Evolutionary conservation across 1,140 invertebrate genomes (phyloP).

Genomic region (Eulimnadia texana): DNA sequence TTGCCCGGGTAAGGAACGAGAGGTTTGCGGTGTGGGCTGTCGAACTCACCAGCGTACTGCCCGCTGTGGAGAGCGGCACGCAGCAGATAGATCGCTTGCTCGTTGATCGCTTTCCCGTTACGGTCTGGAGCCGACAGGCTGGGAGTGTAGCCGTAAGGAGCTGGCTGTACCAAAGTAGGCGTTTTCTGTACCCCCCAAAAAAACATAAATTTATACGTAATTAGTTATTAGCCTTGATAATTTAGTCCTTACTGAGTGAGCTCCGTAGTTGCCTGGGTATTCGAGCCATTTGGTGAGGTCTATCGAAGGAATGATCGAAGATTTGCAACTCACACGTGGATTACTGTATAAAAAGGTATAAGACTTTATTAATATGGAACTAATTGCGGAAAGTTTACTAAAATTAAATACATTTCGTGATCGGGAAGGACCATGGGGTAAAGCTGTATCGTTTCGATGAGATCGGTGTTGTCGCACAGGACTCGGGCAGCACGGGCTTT

Average conservation of each 20-base stretch:
- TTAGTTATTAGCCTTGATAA: neutral
- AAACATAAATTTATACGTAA: neutral
- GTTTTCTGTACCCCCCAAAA: neutral
- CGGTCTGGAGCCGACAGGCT: neutral
- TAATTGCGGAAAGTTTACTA: no score
- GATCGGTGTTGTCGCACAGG: constrained; percentile 89
- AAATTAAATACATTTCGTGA: constrained; percentile 57
- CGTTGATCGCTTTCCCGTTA: constrained; percentile 8
- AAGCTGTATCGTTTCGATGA: constrained; percentile 79
- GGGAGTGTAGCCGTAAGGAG: constrained; percentile 2
- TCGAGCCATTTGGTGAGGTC: constrained; percentile 80
- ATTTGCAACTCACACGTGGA: constrained; percentile 75
- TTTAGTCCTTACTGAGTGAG: neutral
- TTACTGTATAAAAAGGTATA: constrained; percentile 46
- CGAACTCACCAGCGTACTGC: constrained; percentile 5
- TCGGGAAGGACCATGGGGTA: constrained; percentile 86
- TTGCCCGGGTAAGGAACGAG: constrained; percentile 1
- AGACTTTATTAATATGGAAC: neutral
- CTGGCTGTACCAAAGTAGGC: constrained; percentile 1
- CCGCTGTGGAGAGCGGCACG: constrained; percentile 2
- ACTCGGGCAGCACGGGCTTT: constrained; percentile 71
- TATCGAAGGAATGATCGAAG: constrained; percentile 64
- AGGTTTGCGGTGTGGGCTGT: constrained; percentile 1
- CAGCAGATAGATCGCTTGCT: constrained; percentile 2
- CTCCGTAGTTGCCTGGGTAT: constrained; percentile 24